A percentile compares a stretch with the other conserved stretches of the same genome.
phyloP scores from a whole-genome alignment of 2,113 vertebrate species.

The Leuciscus idus region DNA sequence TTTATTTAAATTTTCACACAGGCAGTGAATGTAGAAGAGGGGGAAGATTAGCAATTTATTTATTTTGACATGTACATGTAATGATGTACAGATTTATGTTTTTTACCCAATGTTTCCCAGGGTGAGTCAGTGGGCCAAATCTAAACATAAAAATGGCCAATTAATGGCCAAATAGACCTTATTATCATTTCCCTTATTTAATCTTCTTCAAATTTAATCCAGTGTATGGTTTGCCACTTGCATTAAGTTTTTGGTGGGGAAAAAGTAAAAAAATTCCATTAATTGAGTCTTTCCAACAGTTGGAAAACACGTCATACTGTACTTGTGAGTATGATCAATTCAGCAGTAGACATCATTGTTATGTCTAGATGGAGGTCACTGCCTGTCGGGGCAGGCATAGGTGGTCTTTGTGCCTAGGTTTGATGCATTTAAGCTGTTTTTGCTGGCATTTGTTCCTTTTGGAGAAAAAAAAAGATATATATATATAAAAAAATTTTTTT shows the following conservation, averaged over 20 bases:
- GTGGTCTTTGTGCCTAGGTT: not conserved
- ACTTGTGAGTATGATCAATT: not conserved
- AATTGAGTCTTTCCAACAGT: not conserved
- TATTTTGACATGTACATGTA: not conserved
- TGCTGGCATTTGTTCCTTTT: not conserved
- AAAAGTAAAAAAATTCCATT: not conserved
- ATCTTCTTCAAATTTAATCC: not conserved
- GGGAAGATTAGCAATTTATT: not conserved
- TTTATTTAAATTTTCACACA: not conserved
- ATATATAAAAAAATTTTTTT: not conserved
- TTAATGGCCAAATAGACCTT: not conserved
- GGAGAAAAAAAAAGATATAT: not conserved
- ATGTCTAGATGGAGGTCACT: not conserved
- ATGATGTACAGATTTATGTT: not conserved
- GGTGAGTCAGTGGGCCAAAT: not conserved
- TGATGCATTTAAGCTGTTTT: not conserved
- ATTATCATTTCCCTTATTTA: not conserved
- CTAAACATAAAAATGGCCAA: not conserved
- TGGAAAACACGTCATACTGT: not conserved
- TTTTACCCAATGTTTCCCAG: slow-evolving; percentile 1
- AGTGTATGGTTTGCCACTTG: not conserved
- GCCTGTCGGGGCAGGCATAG: not conserved
- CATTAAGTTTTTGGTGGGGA: not conserved
- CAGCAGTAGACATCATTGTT: not conserved
- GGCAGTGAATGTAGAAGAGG: not conserved